Conservation (phyloP, 1,140 invertebrate species). For the Leptopilina clavipes region DNA sequence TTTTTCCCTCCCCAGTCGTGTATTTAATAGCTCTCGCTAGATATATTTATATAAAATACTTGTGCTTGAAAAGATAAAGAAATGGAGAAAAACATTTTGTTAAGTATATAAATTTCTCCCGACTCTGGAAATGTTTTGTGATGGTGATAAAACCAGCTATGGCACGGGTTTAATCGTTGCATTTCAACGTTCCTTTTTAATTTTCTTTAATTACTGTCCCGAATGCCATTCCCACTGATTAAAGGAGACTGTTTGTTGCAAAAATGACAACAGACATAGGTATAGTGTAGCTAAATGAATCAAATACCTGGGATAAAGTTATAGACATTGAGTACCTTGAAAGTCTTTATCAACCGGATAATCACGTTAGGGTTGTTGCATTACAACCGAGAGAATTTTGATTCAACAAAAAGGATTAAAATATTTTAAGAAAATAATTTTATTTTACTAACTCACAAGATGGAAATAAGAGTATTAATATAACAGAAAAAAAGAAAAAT, state of each 20-base stretch:
- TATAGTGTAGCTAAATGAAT: slow-evolving; percentile 23
- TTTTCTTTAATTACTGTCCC: slow-evolving; percentile 17
- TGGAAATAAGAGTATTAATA: too few species aligned
- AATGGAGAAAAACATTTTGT: not conserved
- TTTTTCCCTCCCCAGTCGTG: too few species aligned
- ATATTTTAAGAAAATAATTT: too few species aligned
- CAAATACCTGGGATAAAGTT: slow-evolving; percentile 11
- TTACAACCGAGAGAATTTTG: too few species aligned
- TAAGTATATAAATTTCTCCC: not conserved
- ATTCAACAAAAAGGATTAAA: too few species aligned
- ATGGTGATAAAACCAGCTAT: not conserved
- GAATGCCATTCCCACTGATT: slow-evolving; percentile 12
- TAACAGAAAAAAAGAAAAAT: too few species aligned
- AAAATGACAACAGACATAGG: too few species aligned
- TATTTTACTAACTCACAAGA: too few species aligned
- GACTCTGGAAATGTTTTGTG: not conserved
- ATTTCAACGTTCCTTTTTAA: slow-evolving; percentile 17
- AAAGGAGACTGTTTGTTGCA: not conserved
- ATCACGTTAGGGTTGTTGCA: too few species aligned
- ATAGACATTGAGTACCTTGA: slow-evolving; percentile 17
- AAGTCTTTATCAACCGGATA: too few species aligned
- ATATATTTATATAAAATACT: not conserved
- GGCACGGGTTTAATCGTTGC: not conserved
- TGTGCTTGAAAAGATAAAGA: not conserved
- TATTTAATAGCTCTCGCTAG: too few species aligned